Base-by-base conservation (phyloP, 2,888 invertebrate species). In the Chalcis sispes region DNA sequence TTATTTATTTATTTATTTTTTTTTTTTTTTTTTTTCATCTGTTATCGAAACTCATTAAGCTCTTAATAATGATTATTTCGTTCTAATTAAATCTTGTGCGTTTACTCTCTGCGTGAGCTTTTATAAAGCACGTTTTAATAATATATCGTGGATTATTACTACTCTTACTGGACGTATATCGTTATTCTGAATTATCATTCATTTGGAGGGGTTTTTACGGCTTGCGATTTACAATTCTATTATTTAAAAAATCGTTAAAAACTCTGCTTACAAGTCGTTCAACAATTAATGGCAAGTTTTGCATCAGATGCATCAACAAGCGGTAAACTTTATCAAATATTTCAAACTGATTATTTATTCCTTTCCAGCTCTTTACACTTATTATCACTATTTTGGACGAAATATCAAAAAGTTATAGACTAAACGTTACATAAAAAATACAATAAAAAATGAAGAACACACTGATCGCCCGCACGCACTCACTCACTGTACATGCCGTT, bases 331-430 rank as follows among this genome's bases (percentile, higher is more conserved):
- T 13, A 13, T 13, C 8, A 8, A 42, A 2, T 8, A 8, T 42
- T 42, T 42, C 7, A 2, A 42, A 61, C 23, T 40, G 8, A 36
- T 59, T 40, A 40, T 59, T 59, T 29, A 7, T 40, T 36, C n/a
- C 4, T 29, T 29, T 29, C n/a, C 2, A 15, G 2, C 54, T 29
- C 54, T 27, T n/a, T n/a, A 18, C 23, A 27, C 27, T 29, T 61
- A 25, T 7, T 61, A 46, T 61, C 61, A 61, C 61, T 23, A 10
- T 15, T 5, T 5, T 64, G 64, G 64, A 64, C 64, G 64, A 48
- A 64, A 29, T 62, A n/a, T n/a, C n/a, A n/a, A n/a, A n/a, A n/a
- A n/a, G n/a, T n/a, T n/a, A n/a, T n/a, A n/a, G n/a, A n/a, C n/a
- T n/a, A n/a, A n/a, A n/a, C n/a, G n/a, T n/a, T n/a, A n/a, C n/a